A percentile compares a stretch with the other conserved stretches of the same genome.
phyloP scores from a whole-genome alignment of 2,888 invertebrate species.

The Lepas anatifera region DNA sequence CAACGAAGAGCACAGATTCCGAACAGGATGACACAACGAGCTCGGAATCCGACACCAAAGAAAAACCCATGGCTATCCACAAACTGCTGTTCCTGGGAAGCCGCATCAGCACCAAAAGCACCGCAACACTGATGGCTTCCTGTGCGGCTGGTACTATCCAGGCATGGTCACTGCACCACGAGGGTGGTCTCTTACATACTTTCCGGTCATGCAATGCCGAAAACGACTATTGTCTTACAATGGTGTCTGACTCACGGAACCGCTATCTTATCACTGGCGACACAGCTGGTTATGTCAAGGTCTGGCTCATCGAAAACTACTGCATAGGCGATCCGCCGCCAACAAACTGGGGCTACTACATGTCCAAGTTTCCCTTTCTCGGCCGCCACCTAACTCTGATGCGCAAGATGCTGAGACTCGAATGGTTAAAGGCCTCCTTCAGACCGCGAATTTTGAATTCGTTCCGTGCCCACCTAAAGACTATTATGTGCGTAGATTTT shows the following conservation, averaged over 20 bases:
- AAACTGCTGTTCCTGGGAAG: slow-evolving; percentile 52
- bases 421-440: slow-evolving; percentile 43
- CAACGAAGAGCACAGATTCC: background rate
- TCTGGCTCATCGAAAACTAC: slow-evolving; percentile 61
- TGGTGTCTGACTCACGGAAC: slow-evolving; percentile 57
- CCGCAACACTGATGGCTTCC: slow-evolving; percentile 55
- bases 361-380: slow-evolving; percentile 58
- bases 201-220: slow-evolving; percentile 56
- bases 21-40: background rate
- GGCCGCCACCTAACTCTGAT: slow-evolving; percentile 40
- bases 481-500: slow-evolving; percentile 52
- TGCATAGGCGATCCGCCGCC: slow-evolving; percentile 30
- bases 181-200: slow-evolving; percentile 54
- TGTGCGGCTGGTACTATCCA: slow-evolving; percentile 60
- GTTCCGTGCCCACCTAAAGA: slow-evolving; percentile 55
- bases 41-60: slow-evolving; percentile 18
- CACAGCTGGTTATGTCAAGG: slow-evolving; percentile 62
- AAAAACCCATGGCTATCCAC: slow-evolving; percentile 43
- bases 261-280: slow-evolving; percentile 45
- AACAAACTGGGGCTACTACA: slow-evolving; percentile 48
- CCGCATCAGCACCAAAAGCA: slow-evolving; percentile 41
- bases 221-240: slow-evolving; percentile 48
- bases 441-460: slow-evolving; percentile 54
- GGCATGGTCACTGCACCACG: slow-evolving; percentile 67
- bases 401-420: slow-evolving; percentile 54